Evolutionary conservation across 2,888 invertebrate species (phyloP).

Genomic region (Orchestes rusci): DNA sequence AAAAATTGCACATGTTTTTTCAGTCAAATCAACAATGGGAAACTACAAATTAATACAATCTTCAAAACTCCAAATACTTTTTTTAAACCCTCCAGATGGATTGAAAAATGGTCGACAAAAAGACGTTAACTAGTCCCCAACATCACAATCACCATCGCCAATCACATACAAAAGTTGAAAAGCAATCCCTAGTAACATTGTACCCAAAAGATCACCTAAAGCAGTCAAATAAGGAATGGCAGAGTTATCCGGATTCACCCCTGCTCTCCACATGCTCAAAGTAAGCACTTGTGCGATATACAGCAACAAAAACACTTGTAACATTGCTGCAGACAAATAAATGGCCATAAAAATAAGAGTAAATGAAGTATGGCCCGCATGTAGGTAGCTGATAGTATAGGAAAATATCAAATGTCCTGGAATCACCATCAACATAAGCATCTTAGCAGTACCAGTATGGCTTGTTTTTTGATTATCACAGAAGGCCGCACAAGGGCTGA

Average conservation of each 20-base stretch:
- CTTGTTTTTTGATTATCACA: slow-evolving; percentile 44
- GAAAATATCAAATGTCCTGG: slow-evolving; percentile 88
- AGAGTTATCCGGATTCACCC: slow-evolving; percentile 82
- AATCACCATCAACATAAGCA: slow-evolving; percentile 64
- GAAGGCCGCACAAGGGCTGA: slow-evolving; percentile 51
- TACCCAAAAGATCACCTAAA: slow-evolving; percentile 81
- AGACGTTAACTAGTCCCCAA: slow-evolving; percentile 51
- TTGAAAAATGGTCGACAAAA: no score
- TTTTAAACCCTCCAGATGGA: no score
- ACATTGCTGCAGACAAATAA: slow-evolving; percentile 45
- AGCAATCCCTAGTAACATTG: slow-evolving; percentile 65
- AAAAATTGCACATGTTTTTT: no score
- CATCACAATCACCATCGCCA: slow-evolving; percentile 67
- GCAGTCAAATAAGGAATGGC: slow-evolving; percentile 88
- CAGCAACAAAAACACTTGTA: slow-evolving; percentile 59
- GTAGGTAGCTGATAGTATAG: slow-evolving; percentile 76
- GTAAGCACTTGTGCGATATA: slow-evolving; percentile 78
- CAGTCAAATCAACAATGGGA: no score
- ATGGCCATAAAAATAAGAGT: slow-evolving; percentile 73
- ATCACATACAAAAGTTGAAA: slow-evolving; percentile 67
- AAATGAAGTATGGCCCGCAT: slow-evolving; percentile 77
- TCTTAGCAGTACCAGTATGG: slow-evolving; percentile 43
- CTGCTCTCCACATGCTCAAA: slow-evolving; percentile 72
- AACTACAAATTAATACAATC: no score
- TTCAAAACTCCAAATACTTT: no score